Evolutionary conservation across 2,888 invertebrate genomes (phyloP), one percentile per base, ranked within the genome.

Genomic region (Arenicola marina): DNA sequence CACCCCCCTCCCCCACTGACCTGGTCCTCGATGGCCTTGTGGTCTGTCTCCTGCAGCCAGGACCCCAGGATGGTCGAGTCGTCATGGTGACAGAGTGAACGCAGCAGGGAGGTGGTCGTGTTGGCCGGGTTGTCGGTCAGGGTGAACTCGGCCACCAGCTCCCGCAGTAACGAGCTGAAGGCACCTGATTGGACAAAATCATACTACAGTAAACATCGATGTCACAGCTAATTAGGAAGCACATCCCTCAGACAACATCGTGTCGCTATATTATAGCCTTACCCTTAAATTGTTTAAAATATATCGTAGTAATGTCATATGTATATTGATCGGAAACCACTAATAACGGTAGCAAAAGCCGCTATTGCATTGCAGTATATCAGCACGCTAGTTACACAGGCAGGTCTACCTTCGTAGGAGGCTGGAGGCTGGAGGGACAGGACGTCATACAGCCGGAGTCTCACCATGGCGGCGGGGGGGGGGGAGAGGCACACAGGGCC

Each of bases 21-120:
- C 90, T 97, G 97, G 86, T 97, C 96, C 85, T 98, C 98, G 71
- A 98, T 94, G 53, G 92, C 92, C 66, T 93, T 90, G 83, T 98
- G 96, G 83, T 97, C 96, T 0, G 95, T 95, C 80, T 97, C 95
- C 81, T 95, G 93, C 45, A 96, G 87, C 93, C 95, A 95, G 56
- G 94, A 93, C 15, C 95, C 95, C 38, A 97, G 86, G 60, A 98
- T 90, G 46, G 95, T 92, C 0, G 94, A 92, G 83, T 93, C 93
- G 77, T 93, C 92, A 4, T 90, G 90, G 79, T 93, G 92, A 75
- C 94, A 94, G 63, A 93, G 88, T n/a, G 89, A 87, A 53, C 92
- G 86, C 66, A 93, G 85, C 68, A 91, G 87, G 0, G 94, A 94
- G 26, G 90, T 93, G 0, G 93, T 92, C 2, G 95, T 95, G 66